A percentile compares a stretch with the other conserved stretches of the same genome.
Conservation (phyloP, 2,113 vertebrate species). For the Stegostoma tigrinum region DNA sequence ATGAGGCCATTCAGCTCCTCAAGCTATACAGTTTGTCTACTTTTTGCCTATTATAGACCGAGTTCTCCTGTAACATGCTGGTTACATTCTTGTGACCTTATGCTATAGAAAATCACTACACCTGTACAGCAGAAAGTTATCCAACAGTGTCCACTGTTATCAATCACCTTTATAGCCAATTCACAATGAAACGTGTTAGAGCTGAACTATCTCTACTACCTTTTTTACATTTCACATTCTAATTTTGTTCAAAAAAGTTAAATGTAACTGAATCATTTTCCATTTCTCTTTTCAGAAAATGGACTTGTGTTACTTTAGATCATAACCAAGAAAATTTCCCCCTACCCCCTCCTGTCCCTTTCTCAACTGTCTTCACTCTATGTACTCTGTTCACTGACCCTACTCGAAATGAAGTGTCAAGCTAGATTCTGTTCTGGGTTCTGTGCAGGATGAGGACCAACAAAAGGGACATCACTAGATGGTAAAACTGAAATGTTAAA, state of each 20-base stretch:
- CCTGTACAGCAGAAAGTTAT: too few species aligned
- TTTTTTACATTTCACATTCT: too few species aligned
- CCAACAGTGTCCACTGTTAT: too few species aligned
- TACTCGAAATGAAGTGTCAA: background rate
- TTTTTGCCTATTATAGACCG: background rate
- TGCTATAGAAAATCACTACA: too few species aligned
- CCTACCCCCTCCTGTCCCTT: background rate
- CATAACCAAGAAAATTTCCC: background rate
- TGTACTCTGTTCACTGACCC: background rate
- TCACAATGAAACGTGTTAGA: too few species aligned
- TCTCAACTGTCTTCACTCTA: background rate
- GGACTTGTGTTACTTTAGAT: background rate
- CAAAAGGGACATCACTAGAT: background rate
- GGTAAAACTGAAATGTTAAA: background rate
- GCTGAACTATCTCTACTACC: too few species aligned
- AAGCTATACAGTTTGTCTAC: too few species aligned
- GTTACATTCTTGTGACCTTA: too few species aligned
- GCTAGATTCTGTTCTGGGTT: background rate
- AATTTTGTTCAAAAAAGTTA: too few species aligned
- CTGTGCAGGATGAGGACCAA: too few species aligned
- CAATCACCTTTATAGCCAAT: too few species aligned
- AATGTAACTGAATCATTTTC: background rate
- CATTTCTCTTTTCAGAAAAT: background rate
- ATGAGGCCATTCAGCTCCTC: background rate
- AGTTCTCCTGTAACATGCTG: too few species aligned